Evolutionary conservation across 2,113 vertebrate species (phyloP), one percentile per base, ranked within the genome.

Genomic region (Petrocephalus microphthalmus): DNA sequence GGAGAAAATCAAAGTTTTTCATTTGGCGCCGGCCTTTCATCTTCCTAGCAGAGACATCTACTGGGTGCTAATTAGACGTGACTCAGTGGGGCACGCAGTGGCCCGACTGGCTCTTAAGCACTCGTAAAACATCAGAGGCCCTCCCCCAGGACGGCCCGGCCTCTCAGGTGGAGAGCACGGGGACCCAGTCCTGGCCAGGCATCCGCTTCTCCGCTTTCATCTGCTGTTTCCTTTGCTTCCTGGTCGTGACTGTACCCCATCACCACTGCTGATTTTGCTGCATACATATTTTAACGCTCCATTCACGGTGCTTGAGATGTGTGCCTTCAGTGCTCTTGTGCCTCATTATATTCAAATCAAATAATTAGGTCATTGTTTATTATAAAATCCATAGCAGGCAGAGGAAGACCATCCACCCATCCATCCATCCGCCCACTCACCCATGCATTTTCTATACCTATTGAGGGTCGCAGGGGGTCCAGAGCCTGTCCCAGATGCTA

Each of bases 91-190:
- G 87, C 3, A 49, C 42, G 29, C 71, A 19, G 25, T 74, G 47
- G n/a, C 57, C 13, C 22, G 45, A 74, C 83, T 53, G 33, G 19
- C 84, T 82, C 29, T 67, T 82, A 57, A 89, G 42, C 51, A 81
- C 84, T 89, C 45, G 53, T 29, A 84, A 84, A 84, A 83, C 87
- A 88, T 84, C 78, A 88, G 54, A 57, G 78, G 17, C 53, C 33
- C 25, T n/a, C 51, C 57, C 19, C 20, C 33, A 53, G 37, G 6
- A 81, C 0, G 45, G 7, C 54, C 45, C 33, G 29, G 25, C 20
- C 29, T 83, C 78, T 52, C 25, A 84, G 42, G 82, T 22, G 47
- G 15, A 19, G 25, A 56, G 20, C 8, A 52, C 6, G 51, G 29
- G 19, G 84, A 56, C 84, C 53, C 51, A 22, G 29, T 8, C 84